phyloP scores from a whole-genome alignment of 2,113 vertebrate species.

The Colossoma macropomum region DNA sequence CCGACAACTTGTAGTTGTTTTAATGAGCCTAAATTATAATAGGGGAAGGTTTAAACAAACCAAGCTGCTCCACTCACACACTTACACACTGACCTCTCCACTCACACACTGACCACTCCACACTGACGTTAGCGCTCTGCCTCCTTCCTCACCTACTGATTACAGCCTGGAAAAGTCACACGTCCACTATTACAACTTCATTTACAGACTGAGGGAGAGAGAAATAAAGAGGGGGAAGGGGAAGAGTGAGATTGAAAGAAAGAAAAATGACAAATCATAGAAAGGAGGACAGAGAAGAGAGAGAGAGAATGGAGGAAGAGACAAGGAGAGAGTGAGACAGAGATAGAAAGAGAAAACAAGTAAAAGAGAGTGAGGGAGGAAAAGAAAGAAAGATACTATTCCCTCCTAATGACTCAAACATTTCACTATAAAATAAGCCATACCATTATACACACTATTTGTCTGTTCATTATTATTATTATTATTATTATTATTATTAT shows the following conservation, averaged over 20 bases:
- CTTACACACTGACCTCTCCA: background rate
- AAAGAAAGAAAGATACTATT: slow-evolving; percentile 9
- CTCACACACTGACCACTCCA: background rate
- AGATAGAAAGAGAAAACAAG: background rate
- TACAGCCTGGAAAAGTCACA: background rate
- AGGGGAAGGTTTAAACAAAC: no score
- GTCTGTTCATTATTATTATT: no score
- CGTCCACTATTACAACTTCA: slow-evolving; percentile 1
- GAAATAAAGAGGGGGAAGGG: background rate
- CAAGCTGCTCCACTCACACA: background rate
- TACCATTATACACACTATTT: no score
- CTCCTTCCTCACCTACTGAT: background rate
- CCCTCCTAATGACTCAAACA: no score
- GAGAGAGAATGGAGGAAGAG: background rate
- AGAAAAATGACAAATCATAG: no score
- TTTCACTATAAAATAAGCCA: no score
- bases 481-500: no score
- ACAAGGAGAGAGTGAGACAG: background rate
- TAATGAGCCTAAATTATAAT: no score
- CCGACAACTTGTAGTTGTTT: no score
- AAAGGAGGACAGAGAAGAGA: no score
- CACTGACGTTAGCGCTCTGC: background rate
- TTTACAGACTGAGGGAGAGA: background rate
- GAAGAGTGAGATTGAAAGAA: no score
- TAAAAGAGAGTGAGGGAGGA: background rate